Percentiles rank a stretch among this genome's conserved stretches.
These are phyloP conservation scores for Megaceryle alcyon DNA, from an alignment of 2,797 vertebrate species.

Conservation along the genomic window DNA sequence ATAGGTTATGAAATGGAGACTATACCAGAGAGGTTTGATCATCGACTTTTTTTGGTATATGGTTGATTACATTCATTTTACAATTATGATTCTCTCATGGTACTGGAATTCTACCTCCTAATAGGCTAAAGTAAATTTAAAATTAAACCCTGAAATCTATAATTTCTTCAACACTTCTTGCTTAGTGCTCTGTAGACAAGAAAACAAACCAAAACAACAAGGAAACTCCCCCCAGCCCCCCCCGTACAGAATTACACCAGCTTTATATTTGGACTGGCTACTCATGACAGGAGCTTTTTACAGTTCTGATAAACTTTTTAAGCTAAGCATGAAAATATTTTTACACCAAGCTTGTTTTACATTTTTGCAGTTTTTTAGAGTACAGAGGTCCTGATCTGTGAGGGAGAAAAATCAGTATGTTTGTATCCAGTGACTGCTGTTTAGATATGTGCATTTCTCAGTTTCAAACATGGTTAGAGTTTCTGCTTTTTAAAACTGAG, in stretches of 20 bases:
- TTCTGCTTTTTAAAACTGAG: not conserved
- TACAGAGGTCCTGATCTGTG: not conserved
- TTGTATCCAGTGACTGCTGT: not conserved
- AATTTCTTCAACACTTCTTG: not conserved
- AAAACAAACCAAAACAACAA: too few species aligned
- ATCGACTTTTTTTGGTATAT: not conserved
- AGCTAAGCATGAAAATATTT: not conserved
- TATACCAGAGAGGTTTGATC: not conserved
- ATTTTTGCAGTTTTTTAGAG: not conserved
- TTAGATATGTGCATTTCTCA: not conserved
- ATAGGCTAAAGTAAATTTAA: not conserved
- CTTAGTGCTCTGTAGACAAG: not conserved
- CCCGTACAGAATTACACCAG: not conserved
- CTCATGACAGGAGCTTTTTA: not conserved
- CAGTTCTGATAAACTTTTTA: not conserved
- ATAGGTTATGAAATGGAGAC: not conserved
- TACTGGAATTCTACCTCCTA: not conserved
- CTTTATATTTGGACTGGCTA: not conserved
- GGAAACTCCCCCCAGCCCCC: too few species aligned
- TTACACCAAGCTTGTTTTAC: not conserved
- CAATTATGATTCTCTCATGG: not conserved
- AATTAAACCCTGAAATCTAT: not conserved
- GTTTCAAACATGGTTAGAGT: not conserved
- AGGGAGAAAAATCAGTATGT: accelerated
- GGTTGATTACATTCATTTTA: not conserved